Evolutionary conservation across 2,888 invertebrate species (phyloP), one percentile per base, ranked within the genome.

Genomic region (Thera obeliscata): DNA sequence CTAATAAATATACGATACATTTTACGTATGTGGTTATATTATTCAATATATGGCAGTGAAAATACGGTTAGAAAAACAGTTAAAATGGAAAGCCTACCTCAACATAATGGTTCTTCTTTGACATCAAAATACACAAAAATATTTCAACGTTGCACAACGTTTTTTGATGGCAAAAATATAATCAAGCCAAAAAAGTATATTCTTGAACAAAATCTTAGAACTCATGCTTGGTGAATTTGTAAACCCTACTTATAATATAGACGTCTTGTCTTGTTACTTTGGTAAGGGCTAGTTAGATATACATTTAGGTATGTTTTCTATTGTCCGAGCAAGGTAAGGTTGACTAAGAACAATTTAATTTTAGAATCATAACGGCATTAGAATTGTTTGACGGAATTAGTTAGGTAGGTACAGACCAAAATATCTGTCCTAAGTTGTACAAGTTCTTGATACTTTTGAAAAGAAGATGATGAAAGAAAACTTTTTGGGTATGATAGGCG

Each of bases 1-100:
- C 11, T 55, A 57, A 77, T 78, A 81, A 85, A 81, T 3, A 83
- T 82, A 83, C 85, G 83, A 86, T 85, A 81, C 81, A 87, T 88
- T 68, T 87, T 87, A 87, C 48, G 43, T 41, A n/a, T 56, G 12
- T 36, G 8, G 33, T 9, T 33, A 52, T 52, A 50, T 52, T 52
- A 52, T 33, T 33, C 33, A 33, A 22, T 50, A 22, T 50, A 46
- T 46, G 43, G 50, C 11, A 7, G 33, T 33, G 8, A 52, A 52
- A 55, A 55, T 55, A 55, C 55, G 8, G 36, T 35, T 55, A 3
- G 36, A 46, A 61, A 59, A 59, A 59, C 59, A 59, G 41, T 7
- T 22, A 9, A 8, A 46, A 46, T 41, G 6, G 7, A 41, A 41
- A 4, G 7, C 5, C 38, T 6, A 41, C 41, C 41, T 38, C 5